phyloP scores from a whole-genome alignment of 2,113 vertebrate species.

The Circaetus gallicus region DNA sequence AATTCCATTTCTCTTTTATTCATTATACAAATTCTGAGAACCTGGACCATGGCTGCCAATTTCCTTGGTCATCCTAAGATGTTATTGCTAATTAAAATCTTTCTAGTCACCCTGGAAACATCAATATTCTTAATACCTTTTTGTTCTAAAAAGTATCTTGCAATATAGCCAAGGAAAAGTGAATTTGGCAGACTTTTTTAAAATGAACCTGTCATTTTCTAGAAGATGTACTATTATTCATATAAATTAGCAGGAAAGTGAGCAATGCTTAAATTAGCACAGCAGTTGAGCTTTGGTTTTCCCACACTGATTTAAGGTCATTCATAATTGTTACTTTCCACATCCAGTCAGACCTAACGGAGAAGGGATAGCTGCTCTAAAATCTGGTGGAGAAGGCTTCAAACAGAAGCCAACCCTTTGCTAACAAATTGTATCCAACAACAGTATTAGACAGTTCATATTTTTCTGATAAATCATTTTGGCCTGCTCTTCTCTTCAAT shows the following conservation, averaged over 20 bases:
- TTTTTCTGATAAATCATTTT: neutral
- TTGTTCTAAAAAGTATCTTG: neutral
- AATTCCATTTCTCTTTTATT: neutral
- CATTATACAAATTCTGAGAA: neutral
- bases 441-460: neutral
- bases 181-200: neutral
- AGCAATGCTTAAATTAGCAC: neutral
- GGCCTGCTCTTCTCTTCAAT: neutral
- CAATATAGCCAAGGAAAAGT: neutral
- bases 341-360: neutral
- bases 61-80: neutral
- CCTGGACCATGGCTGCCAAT: neutral
- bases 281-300: neutral
- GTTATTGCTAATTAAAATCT: neutral
- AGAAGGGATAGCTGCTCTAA: neutral
- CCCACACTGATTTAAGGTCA: neutral
- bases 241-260: neutral
- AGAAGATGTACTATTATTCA: neutral
- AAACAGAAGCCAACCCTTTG: neutral
- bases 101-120: neutral
- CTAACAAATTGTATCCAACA: slow-evolving; percentile 1
- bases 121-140: neutral
- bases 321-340: neutral
- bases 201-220: neutral
- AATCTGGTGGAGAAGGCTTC: neutral